phyloP scores from a whole-genome alignment of 2,888 invertebrate genomes.

The Acrocyrtus sp. region DNA sequence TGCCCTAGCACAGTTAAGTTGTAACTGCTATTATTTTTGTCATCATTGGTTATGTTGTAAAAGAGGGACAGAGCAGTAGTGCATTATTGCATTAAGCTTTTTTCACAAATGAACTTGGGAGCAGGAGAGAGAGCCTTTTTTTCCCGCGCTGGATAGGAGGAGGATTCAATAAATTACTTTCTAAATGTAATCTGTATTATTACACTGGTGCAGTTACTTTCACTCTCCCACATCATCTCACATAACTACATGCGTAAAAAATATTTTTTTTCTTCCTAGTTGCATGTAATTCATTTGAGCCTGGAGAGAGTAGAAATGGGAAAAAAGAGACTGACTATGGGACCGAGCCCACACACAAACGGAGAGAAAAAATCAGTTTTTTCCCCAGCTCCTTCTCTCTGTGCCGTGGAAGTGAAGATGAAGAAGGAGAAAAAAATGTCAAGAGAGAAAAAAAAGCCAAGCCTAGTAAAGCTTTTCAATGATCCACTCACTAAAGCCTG shows the following conservation, averaged over 20 bases:
- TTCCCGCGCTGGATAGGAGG: too few species aligned
- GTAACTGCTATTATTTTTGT: conserved; percentile 30
- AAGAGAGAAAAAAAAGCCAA: conserved; percentile 10
- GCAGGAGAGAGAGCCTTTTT: too few species aligned
- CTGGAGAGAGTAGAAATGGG: conserved; percentile 1
- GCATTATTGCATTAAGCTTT: conserved; percentile 47
- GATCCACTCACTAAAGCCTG: conserved; percentile 28
- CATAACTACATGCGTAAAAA: conserved; percentile 11
- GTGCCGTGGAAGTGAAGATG: too few species aligned
- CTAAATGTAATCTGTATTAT: conserved; percentile 64
- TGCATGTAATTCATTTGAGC: conserved; percentile 8
- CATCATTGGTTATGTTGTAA: too few species aligned
- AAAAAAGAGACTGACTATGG: conserved; percentile 3
- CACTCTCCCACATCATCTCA: conserved; percentile 9
- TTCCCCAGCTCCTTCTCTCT: background rate
- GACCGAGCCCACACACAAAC: too few species aligned
- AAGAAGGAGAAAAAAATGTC: conserved; percentile 36
- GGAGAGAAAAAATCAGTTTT: conserved; percentile 23
- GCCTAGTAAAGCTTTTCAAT: conserved; percentile 41
- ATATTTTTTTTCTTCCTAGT: conserved; percentile 10
- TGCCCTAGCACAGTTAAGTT: conserved; percentile 32
- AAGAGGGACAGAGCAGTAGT: too few species aligned
- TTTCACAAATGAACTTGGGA: conserved; percentile 64
- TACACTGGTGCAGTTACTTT: conserved; percentile 40
- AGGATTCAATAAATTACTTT: conserved; percentile 63